Evolutionary conservation across 2,888 invertebrate genomes (phyloP), one percentile per base, ranked within the genome.

Genomic region (Apamea crenata): DNA sequence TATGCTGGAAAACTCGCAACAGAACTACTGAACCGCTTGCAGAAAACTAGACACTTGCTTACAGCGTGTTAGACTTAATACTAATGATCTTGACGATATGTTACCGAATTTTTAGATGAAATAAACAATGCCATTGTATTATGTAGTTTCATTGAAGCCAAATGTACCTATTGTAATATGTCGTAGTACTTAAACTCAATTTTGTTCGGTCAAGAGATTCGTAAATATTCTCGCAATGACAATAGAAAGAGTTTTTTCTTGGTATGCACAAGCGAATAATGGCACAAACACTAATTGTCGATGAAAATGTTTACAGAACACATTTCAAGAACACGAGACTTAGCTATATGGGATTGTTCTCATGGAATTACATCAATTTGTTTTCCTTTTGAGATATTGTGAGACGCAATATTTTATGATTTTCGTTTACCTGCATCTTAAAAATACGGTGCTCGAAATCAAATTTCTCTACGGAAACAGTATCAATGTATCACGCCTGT

Each of bases 291-390:
- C 50, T 50, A 21, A 78, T 50, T 65, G 72, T 69, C 40, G 32
- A n/a, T 47, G 66, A 40, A 44, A 81, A 67, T 68, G 74, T 84
- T 84, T 84, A 83, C 63, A 59, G 36, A 59, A 65, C 14, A 56
- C 21, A 47, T 82, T 79, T 61, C 74, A 61, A 61, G 79, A 70
- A 82, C 2, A 63, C 18, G 59, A 65, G 65, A 66, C 53, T 40
- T 40, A 53, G n/a, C 40, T 47, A 59, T 47, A 59, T 53, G 71
- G 21, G 21, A 68, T 84, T 83, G 56, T 83, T 71, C 56, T 84
- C 69, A 61, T 32, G 63, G 56, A 68, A 53, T 53, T 8, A 81
- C 29, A 53, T 67, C 40, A 14, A 53, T 32, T n/a, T 56, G 53
- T 65, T 77, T 77, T 32, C 47, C 10, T 47, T 61, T 59, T 25